Evolutionary conservation across 2,113 vertebrate species (phyloP), one percentile per base, ranked within the genome.

Genomic region (Myiopsitta monachus): DNA sequence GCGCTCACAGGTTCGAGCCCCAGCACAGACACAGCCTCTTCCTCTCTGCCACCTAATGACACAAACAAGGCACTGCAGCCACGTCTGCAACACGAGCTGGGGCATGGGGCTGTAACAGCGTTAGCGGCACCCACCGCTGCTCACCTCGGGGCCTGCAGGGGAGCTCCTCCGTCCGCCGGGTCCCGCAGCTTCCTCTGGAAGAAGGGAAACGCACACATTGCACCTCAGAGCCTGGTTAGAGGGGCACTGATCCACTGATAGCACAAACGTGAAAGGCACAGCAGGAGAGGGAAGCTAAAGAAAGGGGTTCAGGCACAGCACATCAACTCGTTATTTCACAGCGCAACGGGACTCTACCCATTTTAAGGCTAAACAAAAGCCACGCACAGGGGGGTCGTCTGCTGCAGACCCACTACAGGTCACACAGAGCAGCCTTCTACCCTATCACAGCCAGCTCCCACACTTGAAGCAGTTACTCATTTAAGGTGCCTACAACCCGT

Each of bases 21-120:
- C 11, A 90, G 92, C 43, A 63, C 86, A 95, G 95, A 88, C 62
- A 1, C 2, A 17, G 61, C 94, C 97, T 93, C n/a, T 97, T 88
- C 9, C 89, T 98, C 18, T 98, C 69, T 90, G 97, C 97, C 97
- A 73, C 96, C 96, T 89, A 88, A 92, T 97, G 97, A 97, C 97
- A 98, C 97, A 98, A 18, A 81, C 52, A 4, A 4, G 57, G 96
- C 98, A 98, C 95, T 8, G 22, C 84, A 97, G 95, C 96, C 96
- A 87, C 18, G 39, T 23, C 95, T 97, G 97, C 97, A 98, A 98
- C 97, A 97, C 96, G 95, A 96, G 49, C 33, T 95, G 97, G 95
- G 97, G 97, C 97, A 95, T 4, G 88, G 38, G 46, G 77, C 68
- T 27, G 1, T 24, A 5, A 5, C 11, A 11, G 38, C 17, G 11